Evolutionary conservation across 2,113 vertebrate species (phyloP).

Genomic region (Labeo catla): DNA sequence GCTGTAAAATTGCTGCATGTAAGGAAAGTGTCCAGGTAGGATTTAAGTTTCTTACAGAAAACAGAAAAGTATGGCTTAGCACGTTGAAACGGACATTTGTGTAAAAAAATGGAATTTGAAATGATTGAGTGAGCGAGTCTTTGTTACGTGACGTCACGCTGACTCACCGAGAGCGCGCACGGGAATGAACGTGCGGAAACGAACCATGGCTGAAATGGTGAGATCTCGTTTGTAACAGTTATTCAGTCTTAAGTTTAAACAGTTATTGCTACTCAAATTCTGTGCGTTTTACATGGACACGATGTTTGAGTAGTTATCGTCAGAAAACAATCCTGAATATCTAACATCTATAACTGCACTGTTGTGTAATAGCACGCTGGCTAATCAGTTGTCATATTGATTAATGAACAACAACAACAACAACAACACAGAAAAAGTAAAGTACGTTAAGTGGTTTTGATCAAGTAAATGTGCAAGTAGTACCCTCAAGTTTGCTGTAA

Average conservation of each 20-base stretch:
- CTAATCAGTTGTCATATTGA: neutral
- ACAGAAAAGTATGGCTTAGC: no score
- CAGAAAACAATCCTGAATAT: neutral
- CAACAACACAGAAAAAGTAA: neutral
- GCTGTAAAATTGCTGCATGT: no score
- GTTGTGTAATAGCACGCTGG: neutral
- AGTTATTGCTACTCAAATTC: neutral
- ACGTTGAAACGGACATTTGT: no score
- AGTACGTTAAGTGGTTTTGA: neutral
- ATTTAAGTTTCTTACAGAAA: no score
- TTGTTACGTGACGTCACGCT: neutral
- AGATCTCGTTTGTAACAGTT: slow-evolving; percentile 33
- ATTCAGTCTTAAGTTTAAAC: neutral
- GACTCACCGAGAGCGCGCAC: neutral
- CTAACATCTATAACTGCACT: neutral
- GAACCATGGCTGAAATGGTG: slow-evolving; percentile 68
- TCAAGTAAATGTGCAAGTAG: neutral
- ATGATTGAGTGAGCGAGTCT: neutral
- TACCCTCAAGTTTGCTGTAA: neutral
- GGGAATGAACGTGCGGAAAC: neutral
- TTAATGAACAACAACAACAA: neutral
- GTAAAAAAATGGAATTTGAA: neutral
- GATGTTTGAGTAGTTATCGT: neutral
- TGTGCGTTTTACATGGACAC: neutral
- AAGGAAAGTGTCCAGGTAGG: no score